Conservation (phyloP, 2,888 invertebrate species). For the Masnerella sp. region DNA sequence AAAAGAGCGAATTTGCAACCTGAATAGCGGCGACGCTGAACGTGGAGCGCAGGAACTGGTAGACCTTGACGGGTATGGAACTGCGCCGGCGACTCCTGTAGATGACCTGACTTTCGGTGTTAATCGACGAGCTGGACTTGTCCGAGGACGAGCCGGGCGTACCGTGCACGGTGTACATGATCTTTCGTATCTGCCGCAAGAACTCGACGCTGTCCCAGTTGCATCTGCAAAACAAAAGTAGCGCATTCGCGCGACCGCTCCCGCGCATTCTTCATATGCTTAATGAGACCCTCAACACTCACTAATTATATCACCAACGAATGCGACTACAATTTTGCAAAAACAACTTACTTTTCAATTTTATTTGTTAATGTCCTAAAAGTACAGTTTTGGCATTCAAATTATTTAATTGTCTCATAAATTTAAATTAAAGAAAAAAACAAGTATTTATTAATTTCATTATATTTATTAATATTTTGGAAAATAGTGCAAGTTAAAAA, state of each 20-base stretch:
- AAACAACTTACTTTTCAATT: too few species aligned
- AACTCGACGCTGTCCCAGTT: constrained; percentile 50
- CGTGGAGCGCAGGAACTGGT: constrained; percentile 71
- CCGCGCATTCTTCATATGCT: constrained; percentile 59
- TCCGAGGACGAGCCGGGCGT: constrained; percentile 69
- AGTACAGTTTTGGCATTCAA: too few species aligned
- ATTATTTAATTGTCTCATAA: too few species aligned
- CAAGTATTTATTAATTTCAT: too few species aligned
- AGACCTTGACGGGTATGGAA: constrained; percentile 70
- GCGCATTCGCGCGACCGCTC: constrained; percentile 39
- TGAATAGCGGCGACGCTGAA: constrained; percentile 67
- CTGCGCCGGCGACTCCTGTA: constrained; percentile 68
- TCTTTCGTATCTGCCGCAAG: constrained; percentile 28
- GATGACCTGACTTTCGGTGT: constrained; percentile 67
- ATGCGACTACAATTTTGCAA: too few species aligned
- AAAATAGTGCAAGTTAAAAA: too few species aligned
- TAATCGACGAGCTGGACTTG: constrained; percentile 65
- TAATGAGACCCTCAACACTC: constrained; percentile 54
- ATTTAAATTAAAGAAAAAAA: too few species aligned
- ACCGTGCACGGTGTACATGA: constrained; percentile 74
- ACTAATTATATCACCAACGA: constrained; percentile 56
- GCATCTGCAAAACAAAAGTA: constrained; percentile 48
- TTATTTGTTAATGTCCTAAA: too few species aligned
- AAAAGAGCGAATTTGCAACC: constrained; percentile 68
- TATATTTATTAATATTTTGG: too few species aligned